Evolutionary conservation across 2,797 vertebrate genomes (phyloP).

Genomic region (Salarias fasciatus): DNA sequence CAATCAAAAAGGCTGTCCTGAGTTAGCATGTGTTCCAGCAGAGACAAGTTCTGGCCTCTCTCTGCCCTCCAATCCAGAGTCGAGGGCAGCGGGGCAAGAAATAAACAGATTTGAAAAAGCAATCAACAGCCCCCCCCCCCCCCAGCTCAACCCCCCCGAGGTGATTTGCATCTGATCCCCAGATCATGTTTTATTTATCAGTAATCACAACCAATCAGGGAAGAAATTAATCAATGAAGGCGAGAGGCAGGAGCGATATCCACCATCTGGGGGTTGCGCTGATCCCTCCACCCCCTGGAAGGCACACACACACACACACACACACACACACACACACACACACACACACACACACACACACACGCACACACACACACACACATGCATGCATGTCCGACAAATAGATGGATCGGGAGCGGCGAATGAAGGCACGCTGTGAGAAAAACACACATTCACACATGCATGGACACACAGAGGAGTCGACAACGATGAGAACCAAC

Average conservation of each 20-base stretch:
- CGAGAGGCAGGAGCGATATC: conserved; percentile 83
- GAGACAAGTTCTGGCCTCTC: conserved; percentile 34
- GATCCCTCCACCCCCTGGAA: conserved; percentile 57
- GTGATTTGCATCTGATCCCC: conserved; percentile 87
- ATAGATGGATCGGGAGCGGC: conserved; percentile 13
- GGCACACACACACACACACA: conserved; percentile 18
- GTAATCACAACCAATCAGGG: conserved; percentile 84
- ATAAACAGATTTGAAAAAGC: conserved; percentile 88
- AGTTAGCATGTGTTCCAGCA: conserved; percentile 42
- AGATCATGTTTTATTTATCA: conserved; percentile 87
- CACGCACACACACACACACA: conserved; percentile 19
- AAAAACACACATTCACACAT: conserved; percentile 57
- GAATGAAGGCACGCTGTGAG: conserved; percentile 51
- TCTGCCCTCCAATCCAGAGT: conserved; percentile 74
- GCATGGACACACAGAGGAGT: conserved; percentile 21
- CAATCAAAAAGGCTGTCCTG: conserved; percentile 19
- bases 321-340: conserved; percentile 19
- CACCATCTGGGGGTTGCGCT: conserved; percentile 85
- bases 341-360: conserved; percentile 13
- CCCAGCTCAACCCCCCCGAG: conserved; percentile 30
- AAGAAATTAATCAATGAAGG: conserved; percentile 85
- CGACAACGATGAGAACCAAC: conserved; percentile 24
- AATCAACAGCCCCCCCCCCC: conserved; percentile 77
- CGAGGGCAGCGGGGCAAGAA: conserved; percentile 81
- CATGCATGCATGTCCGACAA: conserved; percentile 1